Conservation (phyloP, 1,140 invertebrate genomes). For the Lepidurus arcticus region DNA sequence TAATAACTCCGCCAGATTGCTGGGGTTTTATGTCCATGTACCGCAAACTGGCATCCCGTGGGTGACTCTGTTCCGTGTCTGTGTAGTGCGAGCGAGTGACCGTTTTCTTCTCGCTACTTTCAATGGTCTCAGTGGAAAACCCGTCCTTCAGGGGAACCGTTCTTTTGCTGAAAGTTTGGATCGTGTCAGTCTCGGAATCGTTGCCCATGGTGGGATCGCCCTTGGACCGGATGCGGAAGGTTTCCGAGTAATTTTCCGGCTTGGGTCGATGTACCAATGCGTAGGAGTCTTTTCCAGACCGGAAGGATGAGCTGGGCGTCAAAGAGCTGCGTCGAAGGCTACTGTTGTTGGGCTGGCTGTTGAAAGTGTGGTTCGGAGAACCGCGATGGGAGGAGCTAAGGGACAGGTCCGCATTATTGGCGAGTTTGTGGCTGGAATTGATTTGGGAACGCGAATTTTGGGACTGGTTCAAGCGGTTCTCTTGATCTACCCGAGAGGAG, state of each 20-base stretch:
- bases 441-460: not conserved
- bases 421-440: not conserved
- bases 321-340: slow-evolving; percentile 29
- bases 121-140: slow-evolving; percentile 55
- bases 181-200: slow-evolving; percentile 55
- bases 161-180: slow-evolving; percentile 60
- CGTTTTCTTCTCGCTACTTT: slow-evolving; percentile 61
- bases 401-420: not conserved
- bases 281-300: not conserved
- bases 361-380: not conserved
- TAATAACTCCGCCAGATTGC: slow-evolving; percentile 33
- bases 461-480: not conserved
- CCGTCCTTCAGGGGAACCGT: slow-evolving; percentile 57
- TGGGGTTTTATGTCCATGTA: slow-evolving; percentile 28
- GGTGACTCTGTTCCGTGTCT: not conserved
- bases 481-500: not conserved
- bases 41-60: slow-evolving; percentile 1
- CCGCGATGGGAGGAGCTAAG: not conserved
- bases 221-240: slow-evolving; percentile 57
- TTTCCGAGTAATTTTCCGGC: slow-evolving; percentile 64
- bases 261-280: slow-evolving; percentile 44
- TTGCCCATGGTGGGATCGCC: slow-evolving; percentile 57
- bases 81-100: slow-evolving; percentile 45
- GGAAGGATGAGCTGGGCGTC: slow-evolving; percentile 30
- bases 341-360: not conserved